Evolutionary conservation across 2,113 vertebrate genomes (phyloP), one percentile per base, ranked within the genome.

Genomic region (Ivindomyrus marchei): DNA sequence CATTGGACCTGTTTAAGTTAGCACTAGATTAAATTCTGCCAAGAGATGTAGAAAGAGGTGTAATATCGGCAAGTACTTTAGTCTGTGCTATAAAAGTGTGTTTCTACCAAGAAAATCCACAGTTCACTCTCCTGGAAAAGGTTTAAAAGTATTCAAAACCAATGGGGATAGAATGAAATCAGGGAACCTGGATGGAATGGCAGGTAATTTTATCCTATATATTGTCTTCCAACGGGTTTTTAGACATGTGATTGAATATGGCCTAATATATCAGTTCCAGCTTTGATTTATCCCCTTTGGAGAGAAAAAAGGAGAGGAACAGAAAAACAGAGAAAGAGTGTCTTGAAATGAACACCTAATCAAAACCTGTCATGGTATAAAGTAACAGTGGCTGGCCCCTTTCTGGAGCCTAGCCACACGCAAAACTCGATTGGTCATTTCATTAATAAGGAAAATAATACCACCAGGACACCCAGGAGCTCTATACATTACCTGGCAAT

Each of bases 291-390:
- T 91, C 89, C 90, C 94, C 90, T 92, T 89, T 87, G 27, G 92
- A 83, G 85, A 39, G 90, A 90, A 89, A 89, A 88, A 91, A 88
- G 93, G 90, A 88, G 90, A 87, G 89, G 93, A 93, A 92, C 93
- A 56, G 90, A 90, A 90, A 90, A 90, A 90, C 77, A 70, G 47
- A 92, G 70, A 56, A 90, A 86, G 87, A 87, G 85, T 90, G 91
- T 94, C 93, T 92, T 95, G 95, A 96, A 96, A 96, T 95, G 95
- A 94, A 95, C 94, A 95, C 95, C 95, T 95, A 94, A 92, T 92
- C 93, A 85, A 96, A 96, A 95, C 94, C 95, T 96, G 95, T 91
- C 90, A 90, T 39, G 89, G 94, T 96, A 95, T 95, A 95, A 96
- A 94, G 93, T 96, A 94, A 95, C 95, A 90, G 93, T 6, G 66